Base-by-base conservation (phyloP, 2,888 invertebrate genomes). In the Mamestra brassicae region DNA sequence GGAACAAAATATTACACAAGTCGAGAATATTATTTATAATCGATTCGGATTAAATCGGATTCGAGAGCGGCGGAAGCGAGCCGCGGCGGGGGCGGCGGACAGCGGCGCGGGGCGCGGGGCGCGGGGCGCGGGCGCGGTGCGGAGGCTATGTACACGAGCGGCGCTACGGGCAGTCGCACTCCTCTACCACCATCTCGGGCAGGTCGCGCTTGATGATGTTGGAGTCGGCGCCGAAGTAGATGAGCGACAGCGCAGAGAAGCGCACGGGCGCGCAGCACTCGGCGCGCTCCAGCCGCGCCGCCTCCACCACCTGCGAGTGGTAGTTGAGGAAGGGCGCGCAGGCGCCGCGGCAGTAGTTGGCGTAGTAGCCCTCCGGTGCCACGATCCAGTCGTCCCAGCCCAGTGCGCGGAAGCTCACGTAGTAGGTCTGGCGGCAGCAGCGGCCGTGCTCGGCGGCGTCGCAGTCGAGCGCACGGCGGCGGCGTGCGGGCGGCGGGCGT, bases 311-410 rank as follows among this genome's bases (percentile, higher is more conserved):
- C 96, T 99, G 98, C 83, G 98, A 98, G 96, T 99, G 98, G 96
- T 98, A 98, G 92, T 98, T 98, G 93, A 98, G 97, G 97, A 98
- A 98, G 75, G 98, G 97, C 61, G 98, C 98, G 95, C 99, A 99
- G 91, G 98, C 98, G 85, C 99, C 99, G 90, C 98, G 97, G 96
- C 99, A 99, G 95, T 99, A 99, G 95, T 99, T 99, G 77, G 99
- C 99, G 95, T 98, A 98, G 97, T 99, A 99, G 87, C 99, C 99
- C 90, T 98, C 97, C 47, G 98, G 98, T 85, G 98, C 98, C 88
- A 99, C 98, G 91, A 99, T 98, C 99, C 99, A 99, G 96, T 99
- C 98, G 95, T 99, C 98, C 99, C 99, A 99, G 87, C 99, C 99
- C 69, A 99, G 97, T 89, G 98, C 98, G 91, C 98, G 98, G 96